A percentile compares a stretch with the other conserved stretches of the same genome.
Conservation (phyloP, 2,113 vertebrate genomes). For the Mormoops blainvillei region DNA sequence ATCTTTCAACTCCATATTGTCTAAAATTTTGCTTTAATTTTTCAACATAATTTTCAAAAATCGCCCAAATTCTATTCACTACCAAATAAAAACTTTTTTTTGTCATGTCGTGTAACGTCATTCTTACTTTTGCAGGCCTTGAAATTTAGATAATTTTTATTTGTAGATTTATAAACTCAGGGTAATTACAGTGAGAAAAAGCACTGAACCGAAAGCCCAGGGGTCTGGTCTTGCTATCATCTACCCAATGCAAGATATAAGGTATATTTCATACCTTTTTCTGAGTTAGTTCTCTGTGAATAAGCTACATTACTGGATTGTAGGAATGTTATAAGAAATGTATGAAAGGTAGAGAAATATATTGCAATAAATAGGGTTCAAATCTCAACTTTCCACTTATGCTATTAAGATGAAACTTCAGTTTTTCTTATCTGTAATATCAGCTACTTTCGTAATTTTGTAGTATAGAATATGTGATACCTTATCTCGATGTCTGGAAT, state of each 20-base stretch:
- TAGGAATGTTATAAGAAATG: neutral
- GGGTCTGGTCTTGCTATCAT: neutral
- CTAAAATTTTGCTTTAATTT: constrained; percentile 19
- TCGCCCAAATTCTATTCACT: neutral
- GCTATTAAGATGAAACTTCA: neutral
- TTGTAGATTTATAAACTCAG: neutral
- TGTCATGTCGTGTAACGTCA: neutral
- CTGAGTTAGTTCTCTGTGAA: neutral
- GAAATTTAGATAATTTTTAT: neutral
- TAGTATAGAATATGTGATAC: neutral
- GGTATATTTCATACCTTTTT: neutral
- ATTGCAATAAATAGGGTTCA: neutral
- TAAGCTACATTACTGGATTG: neutral
- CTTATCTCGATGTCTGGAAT: neutral
- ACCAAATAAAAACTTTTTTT: neutral
- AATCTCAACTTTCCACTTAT: neutral
- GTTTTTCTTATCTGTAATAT: neutral
- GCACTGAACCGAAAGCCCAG: neutral
- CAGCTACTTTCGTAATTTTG: neutral
- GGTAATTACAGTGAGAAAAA: neutral
- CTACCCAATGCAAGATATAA: neutral
- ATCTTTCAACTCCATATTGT: neutral
- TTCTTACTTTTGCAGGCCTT: neutral
- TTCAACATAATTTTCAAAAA: neutral
- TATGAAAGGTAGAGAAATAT: neutral